Evolutionary conservation across 2,888 invertebrate genomes (phyloP).

Genomic region (Caenorhabditis macrosperma): DNA sequence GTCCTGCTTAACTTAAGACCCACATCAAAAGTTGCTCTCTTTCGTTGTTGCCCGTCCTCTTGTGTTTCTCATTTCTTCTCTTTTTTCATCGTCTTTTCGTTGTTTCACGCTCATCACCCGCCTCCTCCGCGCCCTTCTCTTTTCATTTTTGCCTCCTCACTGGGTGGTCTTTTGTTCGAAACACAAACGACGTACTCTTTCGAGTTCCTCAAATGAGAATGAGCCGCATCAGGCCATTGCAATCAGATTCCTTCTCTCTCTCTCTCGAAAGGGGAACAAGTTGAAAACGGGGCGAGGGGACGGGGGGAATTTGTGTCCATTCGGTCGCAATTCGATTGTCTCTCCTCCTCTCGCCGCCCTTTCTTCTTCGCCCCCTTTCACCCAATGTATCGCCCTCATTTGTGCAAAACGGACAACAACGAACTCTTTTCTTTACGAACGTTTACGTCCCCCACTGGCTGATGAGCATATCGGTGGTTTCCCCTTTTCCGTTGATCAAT

Average conservation of each 20-base stretch:
- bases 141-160: background rate
- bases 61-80: constrained; percentile 11
- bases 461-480: too few species aligned
- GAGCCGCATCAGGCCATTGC: background rate
- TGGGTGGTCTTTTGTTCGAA: background rate
- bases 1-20: background rate
- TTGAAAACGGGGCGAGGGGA: background rate
- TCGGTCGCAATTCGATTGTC: constrained; percentile 42
- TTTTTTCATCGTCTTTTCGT: background rate
- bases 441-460: background rate
- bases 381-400: constrained; percentile 36
- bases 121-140: background rate
- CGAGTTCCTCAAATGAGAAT: background rate
- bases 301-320: constrained; percentile 10
- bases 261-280: constrained; percentile 9
- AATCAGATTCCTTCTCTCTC: constrained; percentile 20
- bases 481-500: too few species aligned
- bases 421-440: constrained; percentile 13
- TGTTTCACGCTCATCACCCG: background rate
- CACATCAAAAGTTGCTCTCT: constrained; percentile 4
- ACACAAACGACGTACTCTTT: background rate
- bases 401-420: background rate
- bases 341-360: constrained; percentile 8
- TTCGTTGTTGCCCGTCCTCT: constrained; percentile 14
- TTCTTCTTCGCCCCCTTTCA: background rate